Evolutionary conservation across 2,113 vertebrate species (phyloP).

Genomic region (Ctenodactylus gundi): DNA sequence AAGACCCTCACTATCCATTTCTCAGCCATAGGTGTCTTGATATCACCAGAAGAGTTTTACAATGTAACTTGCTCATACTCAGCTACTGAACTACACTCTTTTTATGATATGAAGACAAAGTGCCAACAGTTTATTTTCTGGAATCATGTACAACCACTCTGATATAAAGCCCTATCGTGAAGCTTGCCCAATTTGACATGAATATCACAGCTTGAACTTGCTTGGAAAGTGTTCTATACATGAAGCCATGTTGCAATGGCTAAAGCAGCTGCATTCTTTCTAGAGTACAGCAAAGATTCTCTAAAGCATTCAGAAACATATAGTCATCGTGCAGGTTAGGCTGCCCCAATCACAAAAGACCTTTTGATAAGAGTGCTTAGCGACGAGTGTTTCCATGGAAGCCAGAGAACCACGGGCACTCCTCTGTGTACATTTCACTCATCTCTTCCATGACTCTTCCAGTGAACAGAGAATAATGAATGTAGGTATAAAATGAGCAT

Average conservation of each 20-base stretch:
- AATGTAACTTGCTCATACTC: background rate
- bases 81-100: background rate
- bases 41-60: background rate
- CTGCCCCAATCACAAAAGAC: constrained; percentile 57
- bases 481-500: constrained; percentile 46
- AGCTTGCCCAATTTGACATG: background rate
- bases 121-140: constrained; percentile 13
- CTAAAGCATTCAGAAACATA: constrained; percentile 47
- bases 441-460: constrained; percentile 48
- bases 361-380: constrained; percentile 46
- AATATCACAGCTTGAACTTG: constrained; percentile 10
- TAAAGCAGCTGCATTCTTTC: constrained; percentile 33
- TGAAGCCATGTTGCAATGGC: background rate
- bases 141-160: background rate
- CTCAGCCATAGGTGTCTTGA: background rate
- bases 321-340: constrained; percentile 33
- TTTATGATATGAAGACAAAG: background rate
- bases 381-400: constrained; percentile 41
- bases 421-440: constrained; percentile 25
- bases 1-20: background rate
- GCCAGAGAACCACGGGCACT: constrained; percentile 20
- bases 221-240: background rate
- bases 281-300: constrained; percentile 55
- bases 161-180: background rate
- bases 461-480: constrained; percentile 52